Conservation (phyloP, 2,797 vertebrate genomes). For the Sparus aurata region DNA sequence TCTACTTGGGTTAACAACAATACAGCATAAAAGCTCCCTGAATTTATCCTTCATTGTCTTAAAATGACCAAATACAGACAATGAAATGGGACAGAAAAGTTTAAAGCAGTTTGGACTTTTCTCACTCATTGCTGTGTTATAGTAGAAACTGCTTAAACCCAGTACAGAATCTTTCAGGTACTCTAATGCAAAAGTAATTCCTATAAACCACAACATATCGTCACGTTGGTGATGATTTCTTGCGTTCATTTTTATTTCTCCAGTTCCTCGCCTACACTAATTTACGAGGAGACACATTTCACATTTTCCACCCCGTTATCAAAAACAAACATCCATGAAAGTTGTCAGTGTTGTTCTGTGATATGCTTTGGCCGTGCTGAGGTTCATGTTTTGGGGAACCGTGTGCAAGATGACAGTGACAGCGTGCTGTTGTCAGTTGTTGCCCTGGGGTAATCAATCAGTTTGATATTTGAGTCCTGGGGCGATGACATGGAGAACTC, state of each 20-base stretch:
- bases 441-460: slow-evolving; percentile 48
- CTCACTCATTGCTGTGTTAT: not conserved
- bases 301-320: not conserved
- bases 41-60: not conserved
- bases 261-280: not conserved
- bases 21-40: not conserved
- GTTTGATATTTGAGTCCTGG: slow-evolving; percentile 51
- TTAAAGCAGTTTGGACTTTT: not conserved
- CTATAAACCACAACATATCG: not conserved
- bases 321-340: not conserved
- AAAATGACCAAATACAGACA: not conserved
- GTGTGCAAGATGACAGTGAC: slow-evolving; percentile 32
- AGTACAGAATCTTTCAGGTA: not conserved
- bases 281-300: not conserved
- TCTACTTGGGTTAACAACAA: not conserved
- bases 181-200: not conserved
- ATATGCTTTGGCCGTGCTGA: not conserved
- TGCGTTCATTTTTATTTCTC: not conserved
- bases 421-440: slow-evolving; percentile 56
- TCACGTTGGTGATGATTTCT: too few species aligned
- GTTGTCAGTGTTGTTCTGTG: not conserved
- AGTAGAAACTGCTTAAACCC: not conserved
- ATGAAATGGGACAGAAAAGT: too few species aligned
- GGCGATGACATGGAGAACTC: slow-evolving; percentile 51
- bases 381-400: not conserved